Evolutionary conservation across 2,797 vertebrate species (phyloP).

Genomic region (Sebastes taczanowskii): DNA sequence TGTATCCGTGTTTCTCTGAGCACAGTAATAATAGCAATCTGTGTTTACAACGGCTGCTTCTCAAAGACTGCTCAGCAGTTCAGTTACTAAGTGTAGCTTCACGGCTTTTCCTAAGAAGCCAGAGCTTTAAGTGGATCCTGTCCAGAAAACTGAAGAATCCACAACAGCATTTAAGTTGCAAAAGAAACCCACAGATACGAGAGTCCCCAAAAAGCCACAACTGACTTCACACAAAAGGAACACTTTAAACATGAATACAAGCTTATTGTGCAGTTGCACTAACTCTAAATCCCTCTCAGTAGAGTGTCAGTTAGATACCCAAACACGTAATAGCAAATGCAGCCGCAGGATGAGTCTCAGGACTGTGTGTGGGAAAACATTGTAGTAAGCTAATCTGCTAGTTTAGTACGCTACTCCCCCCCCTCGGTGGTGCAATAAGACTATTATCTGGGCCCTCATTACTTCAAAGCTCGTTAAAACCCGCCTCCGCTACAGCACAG

Average conservation of each 20-base stretch:
- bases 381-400: slow-evolving; percentile 19
- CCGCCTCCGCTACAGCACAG: slow-evolving; percentile 26
- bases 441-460: slow-evolving; percentile 58
- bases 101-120: background rate
- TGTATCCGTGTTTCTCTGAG: background rate
- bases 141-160: background rate
- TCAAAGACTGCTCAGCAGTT: background rate
- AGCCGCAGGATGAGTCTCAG: background rate
- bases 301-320: background rate
- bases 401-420: background rate
- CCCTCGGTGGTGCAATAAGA: slow-evolving; percentile 50
- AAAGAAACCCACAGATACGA: background rate
- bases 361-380: background rate
- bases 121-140: background rate
- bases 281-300: background rate
- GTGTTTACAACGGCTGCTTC: background rate
- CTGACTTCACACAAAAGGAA: background rate
- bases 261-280: background rate
- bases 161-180: background rate
- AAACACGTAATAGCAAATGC: background rate
- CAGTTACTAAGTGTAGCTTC: background rate
- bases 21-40: background rate
- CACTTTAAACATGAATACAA: background rate
- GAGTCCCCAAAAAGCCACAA: background rate
- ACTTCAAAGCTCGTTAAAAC: slow-evolving; percentile 58